Conservation (phyloP, 2,888 invertebrate genomes). For the Elgonia sp. region DNA sequence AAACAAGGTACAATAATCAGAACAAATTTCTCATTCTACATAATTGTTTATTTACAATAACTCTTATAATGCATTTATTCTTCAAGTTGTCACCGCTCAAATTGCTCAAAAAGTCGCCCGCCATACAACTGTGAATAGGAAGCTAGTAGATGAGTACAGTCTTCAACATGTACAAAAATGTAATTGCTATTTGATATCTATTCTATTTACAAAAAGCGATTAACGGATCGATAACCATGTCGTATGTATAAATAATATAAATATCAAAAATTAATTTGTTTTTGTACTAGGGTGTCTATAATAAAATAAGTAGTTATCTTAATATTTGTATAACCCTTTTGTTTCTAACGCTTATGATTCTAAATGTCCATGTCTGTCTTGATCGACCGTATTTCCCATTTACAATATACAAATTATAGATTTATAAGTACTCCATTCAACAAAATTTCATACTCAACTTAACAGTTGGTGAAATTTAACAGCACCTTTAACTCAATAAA, state of each 20-base stretch:
- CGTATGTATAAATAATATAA: slow-evolving; percentile 81
- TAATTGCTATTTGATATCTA: slow-evolving; percentile 51
- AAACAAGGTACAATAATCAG: neutral
- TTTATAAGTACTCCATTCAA: neutral
- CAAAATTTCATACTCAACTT: slow-evolving; percentile 10
- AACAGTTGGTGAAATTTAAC: slow-evolving; percentile 13
- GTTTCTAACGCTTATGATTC: slow-evolving; percentile 58
- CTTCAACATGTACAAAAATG: slow-evolving; percentile 72
- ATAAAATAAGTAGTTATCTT: slow-evolving; percentile 76
- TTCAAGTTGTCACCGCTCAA: slow-evolving; percentile 44
- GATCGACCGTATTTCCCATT: slow-evolving; percentile 14
- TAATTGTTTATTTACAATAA: slow-evolving; percentile 66
- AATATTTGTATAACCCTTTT: slow-evolving; percentile 66
- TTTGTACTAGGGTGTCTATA: slow-evolving; percentile 82
- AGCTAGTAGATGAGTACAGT: slow-evolving; percentile 68
- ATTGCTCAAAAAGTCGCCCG: slow-evolving; percentile 53
- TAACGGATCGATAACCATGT: slow-evolving; percentile 77
- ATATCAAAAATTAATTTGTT: slow-evolving; percentile 82
- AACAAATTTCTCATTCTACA: slow-evolving; percentile 48
- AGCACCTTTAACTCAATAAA: slow-evolving; percentile 37
- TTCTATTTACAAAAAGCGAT: slow-evolving; percentile 70
- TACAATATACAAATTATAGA: slow-evolving; percentile 32
- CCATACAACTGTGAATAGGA: slow-evolving; percentile 63
- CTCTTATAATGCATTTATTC: slow-evolving; percentile 64
- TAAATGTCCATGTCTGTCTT: slow-evolving; percentile 39